Evolutionary conservation across 2,797 vertebrate genomes (phyloP).

Genomic region (Buphagus erythrorhynchus): DNA sequence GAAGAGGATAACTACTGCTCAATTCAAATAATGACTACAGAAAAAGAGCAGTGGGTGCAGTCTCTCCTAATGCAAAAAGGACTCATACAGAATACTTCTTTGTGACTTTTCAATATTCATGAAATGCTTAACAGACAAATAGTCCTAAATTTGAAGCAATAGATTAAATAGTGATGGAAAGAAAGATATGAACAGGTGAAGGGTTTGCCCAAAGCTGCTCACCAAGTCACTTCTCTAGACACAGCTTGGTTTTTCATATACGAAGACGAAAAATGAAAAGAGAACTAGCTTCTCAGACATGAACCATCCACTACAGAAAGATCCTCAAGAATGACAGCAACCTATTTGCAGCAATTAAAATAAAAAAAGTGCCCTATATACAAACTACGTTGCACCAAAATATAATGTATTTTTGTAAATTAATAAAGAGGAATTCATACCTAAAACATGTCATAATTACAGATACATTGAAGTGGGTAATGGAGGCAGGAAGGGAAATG

Average conservation of each 20-base stretch:
- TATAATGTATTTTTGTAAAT: neutral
- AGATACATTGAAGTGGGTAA: neutral
- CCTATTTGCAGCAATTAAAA: neutral
- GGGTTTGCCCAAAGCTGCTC: neutral
- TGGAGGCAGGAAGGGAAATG: neutral
- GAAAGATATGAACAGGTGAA: neutral
- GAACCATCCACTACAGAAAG: neutral
- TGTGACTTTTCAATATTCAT: neutral
- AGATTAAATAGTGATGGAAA: neutral
- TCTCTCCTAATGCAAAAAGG: neutral
- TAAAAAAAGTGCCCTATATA: neutral
- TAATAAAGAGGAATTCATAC: neutral
- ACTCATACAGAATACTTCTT: neutral
- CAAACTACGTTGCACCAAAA: neutral
- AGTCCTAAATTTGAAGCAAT: neutral
- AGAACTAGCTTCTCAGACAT: neutral
- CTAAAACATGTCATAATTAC: neutral
- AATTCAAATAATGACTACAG: neutral
- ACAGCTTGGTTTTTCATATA: neutral
- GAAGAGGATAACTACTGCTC: neutral
- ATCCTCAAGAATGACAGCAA: neutral
- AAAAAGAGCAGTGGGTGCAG: neutral
- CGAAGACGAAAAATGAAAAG: neutral
- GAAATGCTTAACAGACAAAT: neutral
- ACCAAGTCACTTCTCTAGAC: neutral